Conservation (phyloP, 2,888 invertebrate genomes). For the Helobdella robusta region DNA sequence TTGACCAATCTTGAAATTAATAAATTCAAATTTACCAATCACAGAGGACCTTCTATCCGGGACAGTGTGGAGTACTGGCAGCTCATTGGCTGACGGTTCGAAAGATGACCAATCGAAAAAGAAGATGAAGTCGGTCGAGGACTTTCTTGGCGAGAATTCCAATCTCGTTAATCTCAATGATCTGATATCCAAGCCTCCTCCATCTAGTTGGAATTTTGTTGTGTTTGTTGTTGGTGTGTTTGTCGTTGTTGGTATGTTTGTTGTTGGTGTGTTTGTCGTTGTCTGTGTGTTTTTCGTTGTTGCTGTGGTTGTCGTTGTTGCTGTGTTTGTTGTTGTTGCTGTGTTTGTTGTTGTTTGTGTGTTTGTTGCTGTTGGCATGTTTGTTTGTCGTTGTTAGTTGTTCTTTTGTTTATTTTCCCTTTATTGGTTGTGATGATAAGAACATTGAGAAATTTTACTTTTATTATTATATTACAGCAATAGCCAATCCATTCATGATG, state of each 20-base stretch:
- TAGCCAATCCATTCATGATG: slow-evolving; percentile 26
- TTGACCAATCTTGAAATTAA: background rate
- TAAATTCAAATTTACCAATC: background rate
- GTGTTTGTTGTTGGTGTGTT: background rate
- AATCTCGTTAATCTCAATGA: slow-evolving; percentile 93
- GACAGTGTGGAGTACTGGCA: background rate
- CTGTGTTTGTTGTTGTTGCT: background rate
- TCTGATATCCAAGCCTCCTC: slow-evolving; percentile 61
- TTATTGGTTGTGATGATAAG: background rate
- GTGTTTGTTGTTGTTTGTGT: slow-evolving; percentile 4
- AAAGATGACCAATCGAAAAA: background rate
- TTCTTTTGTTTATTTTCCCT: background rate
- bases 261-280: background rate
- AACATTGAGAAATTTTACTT: background rate
- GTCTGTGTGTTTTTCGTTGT: no score
- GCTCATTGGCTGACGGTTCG: no score
- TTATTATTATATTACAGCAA: slow-evolving; percentile 10
- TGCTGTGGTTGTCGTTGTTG: slow-evolving; percentile 7
- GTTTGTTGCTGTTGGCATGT: background rate
- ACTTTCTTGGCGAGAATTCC: slow-evolving; percentile 92
- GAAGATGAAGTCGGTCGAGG: slow-evolving; percentile 56
- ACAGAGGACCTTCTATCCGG: background rate
- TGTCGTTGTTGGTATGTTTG: background rate
- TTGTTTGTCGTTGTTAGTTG: background rate
- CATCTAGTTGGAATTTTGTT: slow-evolving; percentile 29